These are phyloP conservation scores for Takifugu rubripes DNA, from an alignment of 2,797 vertebrate species.

Conservation along the genomic window DNA sequence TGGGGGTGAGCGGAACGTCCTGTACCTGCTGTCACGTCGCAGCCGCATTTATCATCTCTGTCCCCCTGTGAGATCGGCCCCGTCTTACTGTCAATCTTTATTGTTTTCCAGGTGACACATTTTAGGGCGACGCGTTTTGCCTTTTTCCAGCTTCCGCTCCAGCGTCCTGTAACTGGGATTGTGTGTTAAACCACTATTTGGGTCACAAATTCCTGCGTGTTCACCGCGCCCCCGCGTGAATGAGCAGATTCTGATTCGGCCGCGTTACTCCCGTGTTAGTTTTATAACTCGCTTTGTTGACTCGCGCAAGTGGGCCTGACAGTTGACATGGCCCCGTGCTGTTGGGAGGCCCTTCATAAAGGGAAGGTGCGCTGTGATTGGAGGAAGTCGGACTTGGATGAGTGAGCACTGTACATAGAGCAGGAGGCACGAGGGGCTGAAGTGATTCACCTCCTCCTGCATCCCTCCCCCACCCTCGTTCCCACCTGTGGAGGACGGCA, in stretches of 20 bases:
- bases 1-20: constrained; percentile 16
- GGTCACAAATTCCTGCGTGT: constrained; percentile 11
- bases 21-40: constrained; percentile 34
- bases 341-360: constrained; percentile 49
- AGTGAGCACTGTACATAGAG: constrained; percentile 66
- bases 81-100: background rate
- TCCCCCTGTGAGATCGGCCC: constrained; percentile 23
- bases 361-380: constrained; percentile 54
- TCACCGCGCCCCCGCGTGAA: constrained; percentile 4
- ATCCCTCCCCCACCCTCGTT: constrained; percentile 6
- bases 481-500: constrained; percentile 1
- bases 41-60: constrained; percentile 44
- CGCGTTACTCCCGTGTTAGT: constrained; percentile 45
- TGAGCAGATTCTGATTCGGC: constrained; percentile 26
- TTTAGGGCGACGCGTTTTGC: constrained; percentile 1
- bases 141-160: background rate
- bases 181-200: background rate
- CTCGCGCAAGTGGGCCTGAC: constrained; percentile 54
- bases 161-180: no score
- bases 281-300: constrained; percentile 59
- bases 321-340: constrained; percentile 62
- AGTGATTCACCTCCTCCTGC: constrained; percentile 13
- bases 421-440: constrained; percentile 49
- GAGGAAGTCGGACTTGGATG: constrained; percentile 51
- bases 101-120: background rate